phyloP scores from a whole-genome alignment of 2,113 vertebrate genomes.

The Talpa occidentalis region DNA sequence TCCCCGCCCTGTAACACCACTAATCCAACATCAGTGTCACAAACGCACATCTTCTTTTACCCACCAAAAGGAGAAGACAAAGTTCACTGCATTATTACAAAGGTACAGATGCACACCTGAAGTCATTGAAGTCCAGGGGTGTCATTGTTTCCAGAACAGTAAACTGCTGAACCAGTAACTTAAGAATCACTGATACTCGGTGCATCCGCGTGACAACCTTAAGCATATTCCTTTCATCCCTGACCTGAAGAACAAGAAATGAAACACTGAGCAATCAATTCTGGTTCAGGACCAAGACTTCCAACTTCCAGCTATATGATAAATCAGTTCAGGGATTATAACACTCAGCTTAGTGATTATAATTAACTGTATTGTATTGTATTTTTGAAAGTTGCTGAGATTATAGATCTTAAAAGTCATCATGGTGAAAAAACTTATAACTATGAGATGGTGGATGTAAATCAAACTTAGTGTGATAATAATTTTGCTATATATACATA shows the following conservation, averaged over 20 bases:
- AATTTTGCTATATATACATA: background rate
- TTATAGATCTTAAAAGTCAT: background rate
- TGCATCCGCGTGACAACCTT: conserved; percentile 95
- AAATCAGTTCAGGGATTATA: background rate
- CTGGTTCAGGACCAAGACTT: background rate
- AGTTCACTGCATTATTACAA: background rate
- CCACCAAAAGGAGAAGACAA: background rate
- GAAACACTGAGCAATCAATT: background rate
- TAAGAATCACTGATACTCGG: conserved; percentile 93
- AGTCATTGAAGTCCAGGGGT: conserved; percentile 96
- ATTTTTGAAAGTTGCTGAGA: background rate
- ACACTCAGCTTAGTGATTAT: background rate
- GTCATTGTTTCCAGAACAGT: conserved; percentile 97
- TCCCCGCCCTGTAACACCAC: too few species aligned
- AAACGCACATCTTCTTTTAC: background rate
- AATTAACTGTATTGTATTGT: background rate
- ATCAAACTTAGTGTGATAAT: background rate
- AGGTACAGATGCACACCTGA: conserved; percentile 87
- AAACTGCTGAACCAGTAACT: conserved; percentile 95
- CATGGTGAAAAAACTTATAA: background rate
- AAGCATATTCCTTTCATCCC: conserved; percentile 97
- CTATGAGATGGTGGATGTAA: background rate
- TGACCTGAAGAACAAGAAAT: conserved; percentile 86
- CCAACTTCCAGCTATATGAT: background rate
- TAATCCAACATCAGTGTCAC: too few species aligned